phyloP scores from a whole-genome alignment of 2,113 vertebrate species.

The Tetrax tetrax region DNA sequence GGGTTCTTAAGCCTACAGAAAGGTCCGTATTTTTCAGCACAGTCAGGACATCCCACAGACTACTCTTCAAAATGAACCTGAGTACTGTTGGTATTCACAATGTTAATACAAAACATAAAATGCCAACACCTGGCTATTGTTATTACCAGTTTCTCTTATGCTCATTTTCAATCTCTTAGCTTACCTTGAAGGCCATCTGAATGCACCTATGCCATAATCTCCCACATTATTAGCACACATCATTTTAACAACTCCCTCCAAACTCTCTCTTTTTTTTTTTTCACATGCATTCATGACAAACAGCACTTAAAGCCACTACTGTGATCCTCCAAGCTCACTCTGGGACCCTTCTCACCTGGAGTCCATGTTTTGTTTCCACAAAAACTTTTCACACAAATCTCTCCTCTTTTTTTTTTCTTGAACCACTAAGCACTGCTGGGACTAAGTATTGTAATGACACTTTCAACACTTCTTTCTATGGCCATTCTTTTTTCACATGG shows the following conservation, averaged over 20 bases:
- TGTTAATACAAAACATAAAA: not conserved
- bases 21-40: not conserved
- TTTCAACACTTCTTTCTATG: not conserved
- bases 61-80: not conserved
- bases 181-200: not conserved
- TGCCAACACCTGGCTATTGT: not conserved
- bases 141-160: not conserved
- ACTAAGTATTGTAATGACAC: not conserved
- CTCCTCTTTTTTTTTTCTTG: not conserved
- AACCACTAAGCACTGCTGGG: not conserved
- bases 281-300: accelerated
- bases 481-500: not conserved
- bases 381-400: not conserved
- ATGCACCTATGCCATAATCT: not conserved
- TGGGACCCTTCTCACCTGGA: not conserved
- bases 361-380: not conserved
- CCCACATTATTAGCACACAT: not conserved
- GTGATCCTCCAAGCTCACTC: not conserved
- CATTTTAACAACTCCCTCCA: not conserved
- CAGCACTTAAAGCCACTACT: not conserved
- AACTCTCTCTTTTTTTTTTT: not conserved
- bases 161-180: accelerated
- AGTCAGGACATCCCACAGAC: not conserved
- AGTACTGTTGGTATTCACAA: not conserved
- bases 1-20: not conserved